Conservation (phyloP, 2,797 vertebrate genomes). For the Bradypus variegatus region DNA sequence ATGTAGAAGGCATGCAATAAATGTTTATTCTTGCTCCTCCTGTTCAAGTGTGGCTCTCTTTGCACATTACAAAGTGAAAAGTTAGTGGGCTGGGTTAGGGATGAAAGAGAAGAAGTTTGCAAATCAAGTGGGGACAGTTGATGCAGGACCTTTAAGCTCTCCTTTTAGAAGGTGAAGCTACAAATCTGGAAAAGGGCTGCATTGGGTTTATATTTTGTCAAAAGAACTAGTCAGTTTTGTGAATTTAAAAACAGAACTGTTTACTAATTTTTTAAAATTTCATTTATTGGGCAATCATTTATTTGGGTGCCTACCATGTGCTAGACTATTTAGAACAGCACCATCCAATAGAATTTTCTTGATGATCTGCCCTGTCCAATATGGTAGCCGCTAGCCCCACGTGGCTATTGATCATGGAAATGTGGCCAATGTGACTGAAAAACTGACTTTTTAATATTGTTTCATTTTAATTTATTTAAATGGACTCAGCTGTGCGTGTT, state of each 20-base stretch:
- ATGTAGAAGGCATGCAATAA: background rate
- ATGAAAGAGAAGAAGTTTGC: background rate
- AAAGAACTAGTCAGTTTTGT: background rate
- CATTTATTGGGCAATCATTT: background rate
- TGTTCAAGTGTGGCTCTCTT: background rate
- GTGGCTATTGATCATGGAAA: background rate
- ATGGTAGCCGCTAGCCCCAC: background rate
- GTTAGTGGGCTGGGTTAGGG: background rate
- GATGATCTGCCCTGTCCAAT: background rate
- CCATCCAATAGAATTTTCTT: background rate
- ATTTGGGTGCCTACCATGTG: background rate
- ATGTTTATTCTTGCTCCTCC: background rate
- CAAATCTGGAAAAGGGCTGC: background rate
- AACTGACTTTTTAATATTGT: background rate
- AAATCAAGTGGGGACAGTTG: background rate
- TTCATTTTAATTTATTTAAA: background rate
- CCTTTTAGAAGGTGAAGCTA: background rate
- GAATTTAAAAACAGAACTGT: background rate
- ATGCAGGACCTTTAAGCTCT: background rate
- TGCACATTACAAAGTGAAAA: background rate
- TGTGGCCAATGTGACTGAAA: background rate
- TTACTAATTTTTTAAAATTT: background rate
- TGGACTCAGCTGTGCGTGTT: too few species aligned
- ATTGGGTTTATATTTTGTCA: background rate
- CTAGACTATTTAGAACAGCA: background rate